Percentiles rank a stretch among this genome's conserved stretches.
Conservation (phyloP, 2,888 invertebrate genomes). For the Saturnia japonica region DNA sequence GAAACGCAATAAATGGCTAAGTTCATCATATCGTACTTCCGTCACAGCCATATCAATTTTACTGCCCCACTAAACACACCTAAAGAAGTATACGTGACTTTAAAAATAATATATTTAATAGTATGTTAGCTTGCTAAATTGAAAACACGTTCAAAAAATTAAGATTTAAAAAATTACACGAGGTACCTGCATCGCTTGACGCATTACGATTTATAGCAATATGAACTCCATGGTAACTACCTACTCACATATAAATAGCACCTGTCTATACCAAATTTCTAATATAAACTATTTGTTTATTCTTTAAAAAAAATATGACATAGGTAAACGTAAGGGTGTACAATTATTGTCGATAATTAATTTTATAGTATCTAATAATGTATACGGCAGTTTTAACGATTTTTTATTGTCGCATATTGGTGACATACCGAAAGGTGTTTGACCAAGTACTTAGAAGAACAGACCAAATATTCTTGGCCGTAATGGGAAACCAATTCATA, state of each 20-base stretch:
- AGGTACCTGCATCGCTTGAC: too few species aligned
- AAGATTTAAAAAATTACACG: too few species aligned
- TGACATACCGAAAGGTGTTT: neutral
- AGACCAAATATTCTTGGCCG: neutral
- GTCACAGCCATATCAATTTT: too few species aligned
- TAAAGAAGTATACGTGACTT: too few species aligned
- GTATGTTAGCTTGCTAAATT: too few species aligned
- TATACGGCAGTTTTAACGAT: neutral
- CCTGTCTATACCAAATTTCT: neutral
- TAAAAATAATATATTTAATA: too few species aligned
- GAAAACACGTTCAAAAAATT: too few species aligned
- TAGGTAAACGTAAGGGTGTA: neutral
- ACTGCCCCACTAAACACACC: too few species aligned
- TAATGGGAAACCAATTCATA: neutral
- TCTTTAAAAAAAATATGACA: neutral
- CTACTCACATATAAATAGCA: neutral
- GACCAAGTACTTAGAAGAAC: neutral
- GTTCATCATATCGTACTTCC: too few species aligned
- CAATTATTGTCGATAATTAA: neutral
- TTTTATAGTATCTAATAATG: too few species aligned
- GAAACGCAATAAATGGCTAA: too few species aligned
- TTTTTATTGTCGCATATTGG: neutral
- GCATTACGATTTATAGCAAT: neutral
- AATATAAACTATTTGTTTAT: neutral
- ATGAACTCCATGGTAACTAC: neutral